Evolutionary conservation across 23 tunicate species (phyloP), one percentile per base, ranked within the genome.

Genomic region (Oikopleura albicans): DNA sequence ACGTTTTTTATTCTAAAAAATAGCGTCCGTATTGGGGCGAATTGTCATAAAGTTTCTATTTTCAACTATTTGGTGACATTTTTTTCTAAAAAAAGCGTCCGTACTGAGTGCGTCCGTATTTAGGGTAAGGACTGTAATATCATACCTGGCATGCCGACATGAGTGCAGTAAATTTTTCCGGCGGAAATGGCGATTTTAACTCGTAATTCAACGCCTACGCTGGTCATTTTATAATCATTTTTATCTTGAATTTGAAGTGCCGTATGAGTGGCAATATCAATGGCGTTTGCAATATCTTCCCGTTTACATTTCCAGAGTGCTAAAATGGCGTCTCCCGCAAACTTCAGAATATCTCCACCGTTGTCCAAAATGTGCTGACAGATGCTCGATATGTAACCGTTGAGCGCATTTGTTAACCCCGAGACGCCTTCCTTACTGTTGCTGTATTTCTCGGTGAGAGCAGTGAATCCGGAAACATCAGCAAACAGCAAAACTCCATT

Each of bases 321-420:
- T 33, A 93, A 85, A 37, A 93, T 93, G 28, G 98, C 98, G 85
- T 93, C 98, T 28, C 98, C 98, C 35, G 98, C 98, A 83, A 93
- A 93, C 83, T 93, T 93, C 28, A 93, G 84, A 76, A 93, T 84
- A 71, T 93, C 98, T 1, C 98, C 95, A 8, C 98, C 98, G 8
- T 87, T 40, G 75, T 85, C 86, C 16, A 93, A 86, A 38, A 93
- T 90, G 40, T 86, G 56, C 76, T 90, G 86, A 0, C 90, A 92
- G 29, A 93, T 93, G 84, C 88, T 88, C 12, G 94, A 91, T 41
- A 93, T 93, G 84, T 93, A 93, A 56, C 83, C 87, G 85, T 93
- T 93, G 0, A 93, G 71, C 2, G 98, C 88, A 0, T 88, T 91
- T 40, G 98, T 93, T 28, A 93, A 84, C 0, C 94, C 98, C 40